A percentile compares a stretch with the other conserved stretches of the same genome.
phyloP scores from a whole-genome alignment of 2,888 invertebrate genomes.

The Acleris emargana region DNA sequence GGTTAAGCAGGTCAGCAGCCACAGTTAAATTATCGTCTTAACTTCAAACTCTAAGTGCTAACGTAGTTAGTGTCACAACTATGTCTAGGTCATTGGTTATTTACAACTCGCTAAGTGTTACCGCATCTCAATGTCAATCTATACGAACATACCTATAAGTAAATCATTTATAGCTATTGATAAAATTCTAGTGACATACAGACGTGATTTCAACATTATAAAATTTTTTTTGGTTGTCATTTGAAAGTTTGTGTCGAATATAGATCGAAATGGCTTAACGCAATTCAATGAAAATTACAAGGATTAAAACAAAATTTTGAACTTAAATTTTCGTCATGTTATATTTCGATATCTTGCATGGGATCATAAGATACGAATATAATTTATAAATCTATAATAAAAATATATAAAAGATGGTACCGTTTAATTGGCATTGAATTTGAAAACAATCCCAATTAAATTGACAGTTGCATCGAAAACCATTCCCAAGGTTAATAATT shows the following conservation, averaged over 20 bases:
- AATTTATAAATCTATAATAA: too few species aligned
- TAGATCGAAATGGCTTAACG: too few species aligned
- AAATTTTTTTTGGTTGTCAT: not conserved
- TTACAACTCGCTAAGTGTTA: constrained; percentile 10
- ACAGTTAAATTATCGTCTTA: not conserved
- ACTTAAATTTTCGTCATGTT: too few species aligned
- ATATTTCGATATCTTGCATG: too few species aligned
- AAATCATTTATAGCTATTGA: not conserved
- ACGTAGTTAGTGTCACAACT: constrained; percentile 7
- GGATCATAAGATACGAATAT: too few species aligned
- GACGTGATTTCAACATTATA: not conserved
- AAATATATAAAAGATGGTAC: too few species aligned
- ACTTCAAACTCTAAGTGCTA: not conserved
- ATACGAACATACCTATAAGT: not conserved
- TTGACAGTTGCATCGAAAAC: too few species aligned
- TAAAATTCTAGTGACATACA: not conserved
- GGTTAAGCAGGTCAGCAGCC: not conserved
- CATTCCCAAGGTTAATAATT: too few species aligned
- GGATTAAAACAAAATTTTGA: too few species aligned
- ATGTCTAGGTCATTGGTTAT: constrained; percentile 24
- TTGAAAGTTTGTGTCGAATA: not conserved
- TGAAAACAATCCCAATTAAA: too few species aligned
- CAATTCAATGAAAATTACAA: too few species aligned
- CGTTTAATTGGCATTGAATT: too few species aligned
- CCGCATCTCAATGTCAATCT: not conserved